phyloP scores from a whole-genome alignment of 2,797 vertebrate genomes.

The Thripadectes ignobilis region DNA sequence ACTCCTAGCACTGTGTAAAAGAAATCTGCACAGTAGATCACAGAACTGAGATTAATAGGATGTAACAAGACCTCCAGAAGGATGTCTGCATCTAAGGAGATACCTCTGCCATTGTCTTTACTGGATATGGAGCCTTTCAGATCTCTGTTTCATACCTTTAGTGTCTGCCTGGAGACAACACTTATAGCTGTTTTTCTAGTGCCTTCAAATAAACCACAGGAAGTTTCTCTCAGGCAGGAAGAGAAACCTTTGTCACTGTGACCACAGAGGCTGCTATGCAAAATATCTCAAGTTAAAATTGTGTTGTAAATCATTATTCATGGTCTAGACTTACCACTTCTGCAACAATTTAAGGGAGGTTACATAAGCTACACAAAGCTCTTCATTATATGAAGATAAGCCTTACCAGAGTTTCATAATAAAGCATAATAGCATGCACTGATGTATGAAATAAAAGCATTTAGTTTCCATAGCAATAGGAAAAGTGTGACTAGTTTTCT shows the following conservation, averaged over 20 bases:
- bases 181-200: not conserved
- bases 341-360: not conserved
- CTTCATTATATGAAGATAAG: not conserved
- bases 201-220: not conserved
- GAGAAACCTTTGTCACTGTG: not conserved
- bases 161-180: not conserved
- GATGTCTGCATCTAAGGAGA: not conserved
- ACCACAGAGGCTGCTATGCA: not conserved
- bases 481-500: not conserved
- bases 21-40: not conserved
- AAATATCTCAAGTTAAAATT: slow-evolving; percentile 4
- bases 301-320: not conserved
- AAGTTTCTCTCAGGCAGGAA: not conserved
- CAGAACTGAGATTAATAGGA: not conserved
- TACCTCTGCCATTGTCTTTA: not conserved
- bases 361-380: not conserved
- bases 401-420: slow-evolving; percentile 31
- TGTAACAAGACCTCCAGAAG: not conserved
- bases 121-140: not conserved
- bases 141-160: not conserved
- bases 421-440: not conserved
- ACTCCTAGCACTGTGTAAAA: not conserved
- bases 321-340: slow-evolving; percentile 4
- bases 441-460: not conserved
- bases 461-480: slow-evolving; percentile 35